These are phyloP conservation scores for Lamellibrachia columna DNA, from an alignment of 2,888 invertebrate genomes.

Conservation along the genomic window DNA sequence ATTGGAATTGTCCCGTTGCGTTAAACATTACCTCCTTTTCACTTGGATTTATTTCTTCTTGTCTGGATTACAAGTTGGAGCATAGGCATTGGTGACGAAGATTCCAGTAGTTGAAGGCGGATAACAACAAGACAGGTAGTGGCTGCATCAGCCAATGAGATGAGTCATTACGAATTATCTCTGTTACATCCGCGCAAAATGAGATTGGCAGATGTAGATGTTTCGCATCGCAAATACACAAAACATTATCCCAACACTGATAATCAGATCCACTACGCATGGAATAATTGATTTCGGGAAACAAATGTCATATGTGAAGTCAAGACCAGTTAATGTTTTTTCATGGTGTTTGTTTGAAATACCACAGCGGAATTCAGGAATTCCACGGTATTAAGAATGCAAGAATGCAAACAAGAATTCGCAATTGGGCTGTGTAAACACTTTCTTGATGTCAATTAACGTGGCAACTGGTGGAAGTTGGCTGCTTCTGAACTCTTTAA, in stretches of 20 bases:
- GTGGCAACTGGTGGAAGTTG: neutral
- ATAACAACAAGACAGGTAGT: neutral
- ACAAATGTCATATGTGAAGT: no score
- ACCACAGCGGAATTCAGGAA: no score
- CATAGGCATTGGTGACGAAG: neutral
- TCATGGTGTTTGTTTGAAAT: no score
- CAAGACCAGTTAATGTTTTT: no score
- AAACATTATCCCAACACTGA: neutral
- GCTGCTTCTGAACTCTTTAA: neutral
- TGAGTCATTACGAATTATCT: neutral
- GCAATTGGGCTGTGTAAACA: neutral
- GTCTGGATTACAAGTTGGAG: neutral
- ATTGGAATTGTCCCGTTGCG: neutral
- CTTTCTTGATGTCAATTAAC: neutral
- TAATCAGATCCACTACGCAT: no score
- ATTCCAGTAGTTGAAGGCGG: neutral
- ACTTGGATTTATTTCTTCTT: neutral
- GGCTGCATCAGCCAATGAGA: neutral
- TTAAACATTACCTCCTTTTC: neutral
- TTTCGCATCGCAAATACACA: neutral
- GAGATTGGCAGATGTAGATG: neutral
- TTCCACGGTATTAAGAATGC: no score
- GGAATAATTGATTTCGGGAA: no score
- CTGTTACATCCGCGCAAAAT: neutral
- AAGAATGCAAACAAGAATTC: neutral